A percentile compares a stretch with the other conserved stretches of the same genome.
Conservation (phyloP, 1,140 invertebrate genomes). For the Cheumatopsyche charites region DNA sequence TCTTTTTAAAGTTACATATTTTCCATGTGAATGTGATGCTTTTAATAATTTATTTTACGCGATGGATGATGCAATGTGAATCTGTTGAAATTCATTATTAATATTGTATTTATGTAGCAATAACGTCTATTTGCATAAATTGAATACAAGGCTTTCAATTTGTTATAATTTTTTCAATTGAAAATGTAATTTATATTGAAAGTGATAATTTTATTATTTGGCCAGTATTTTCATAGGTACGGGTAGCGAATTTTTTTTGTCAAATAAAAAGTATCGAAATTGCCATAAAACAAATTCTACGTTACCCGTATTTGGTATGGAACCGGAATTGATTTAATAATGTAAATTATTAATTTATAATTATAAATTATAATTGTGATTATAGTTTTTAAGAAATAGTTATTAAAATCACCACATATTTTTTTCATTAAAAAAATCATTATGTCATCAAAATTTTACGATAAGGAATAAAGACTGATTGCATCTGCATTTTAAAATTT, state of each 20-base stretch:
- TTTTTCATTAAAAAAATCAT: slow-evolving; percentile 24
- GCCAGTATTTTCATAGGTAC: not conserved
- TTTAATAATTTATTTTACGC: no score
- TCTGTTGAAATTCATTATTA: no score
- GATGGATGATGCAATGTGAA: no score
- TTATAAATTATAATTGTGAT: slow-evolving; percentile 30
- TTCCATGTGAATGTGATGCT: not conserved
- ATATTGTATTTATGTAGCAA: no score
- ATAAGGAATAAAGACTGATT: slow-evolving; percentile 43
- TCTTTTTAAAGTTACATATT: not conserved
- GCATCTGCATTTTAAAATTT: slow-evolving; percentile 21
- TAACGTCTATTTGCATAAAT: not conserved
- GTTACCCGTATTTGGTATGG: not conserved
- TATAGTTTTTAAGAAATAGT: slow-evolving; percentile 28
- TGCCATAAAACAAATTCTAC: not conserved
- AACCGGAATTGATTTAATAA: slow-evolving; percentile 12
- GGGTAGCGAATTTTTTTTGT: no score
- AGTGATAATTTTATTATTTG: not conserved
- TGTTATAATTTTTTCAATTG: no score
- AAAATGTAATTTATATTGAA: no score
- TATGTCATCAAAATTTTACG: not conserved
- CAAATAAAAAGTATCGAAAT: no score
- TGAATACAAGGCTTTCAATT: not conserved
- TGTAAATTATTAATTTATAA: slow-evolving; percentile 19
- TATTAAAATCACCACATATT: slow-evolving; percentile 30